Evolutionary conservation across 2,113 vertebrate genomes (phyloP).

Genomic region (Apeltes quadracus): DNA sequence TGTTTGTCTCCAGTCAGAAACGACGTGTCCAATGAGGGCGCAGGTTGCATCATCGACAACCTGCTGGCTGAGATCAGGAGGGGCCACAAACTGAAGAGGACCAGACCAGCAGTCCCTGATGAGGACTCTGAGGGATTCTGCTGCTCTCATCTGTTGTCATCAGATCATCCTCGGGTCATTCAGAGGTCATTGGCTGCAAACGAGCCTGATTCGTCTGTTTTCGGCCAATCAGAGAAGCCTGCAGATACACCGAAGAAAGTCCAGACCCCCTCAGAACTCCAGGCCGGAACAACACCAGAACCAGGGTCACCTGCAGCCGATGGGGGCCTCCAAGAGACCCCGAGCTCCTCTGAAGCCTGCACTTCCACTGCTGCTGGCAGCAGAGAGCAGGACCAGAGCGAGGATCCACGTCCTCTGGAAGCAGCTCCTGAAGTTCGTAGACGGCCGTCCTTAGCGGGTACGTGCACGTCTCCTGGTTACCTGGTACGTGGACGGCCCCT

Average conservation of each 20-base stretch:
- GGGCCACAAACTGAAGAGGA: constrained; percentile 54
- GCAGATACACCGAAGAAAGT: background rate
- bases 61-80: constrained; percentile 62
- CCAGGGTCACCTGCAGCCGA: background rate
- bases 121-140: background rate
- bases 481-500: too few relatives aligned
- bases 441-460: too few relatives aligned
- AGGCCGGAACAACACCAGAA: background rate
- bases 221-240: constrained; percentile 10
- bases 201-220: background rate
- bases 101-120: background rate
- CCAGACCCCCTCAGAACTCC: background rate
- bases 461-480: too few relatives aligned
- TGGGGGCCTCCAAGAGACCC: background rate
- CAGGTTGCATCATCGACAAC: constrained; percentile 60
- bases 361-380: background rate
- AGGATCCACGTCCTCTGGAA: background rate
- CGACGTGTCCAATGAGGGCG: background rate
- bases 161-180: background rate
- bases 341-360: background rate
- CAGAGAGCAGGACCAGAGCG: background rate
- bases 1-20: constrained; percentile 45
- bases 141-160: background rate
- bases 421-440: constrained; percentile 9
- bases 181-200: constrained; percentile 1